Evolutionary conservation across 2,113 vertebrate genomes (phyloP).

Genomic region (Hippocampus barbouri): DNA sequence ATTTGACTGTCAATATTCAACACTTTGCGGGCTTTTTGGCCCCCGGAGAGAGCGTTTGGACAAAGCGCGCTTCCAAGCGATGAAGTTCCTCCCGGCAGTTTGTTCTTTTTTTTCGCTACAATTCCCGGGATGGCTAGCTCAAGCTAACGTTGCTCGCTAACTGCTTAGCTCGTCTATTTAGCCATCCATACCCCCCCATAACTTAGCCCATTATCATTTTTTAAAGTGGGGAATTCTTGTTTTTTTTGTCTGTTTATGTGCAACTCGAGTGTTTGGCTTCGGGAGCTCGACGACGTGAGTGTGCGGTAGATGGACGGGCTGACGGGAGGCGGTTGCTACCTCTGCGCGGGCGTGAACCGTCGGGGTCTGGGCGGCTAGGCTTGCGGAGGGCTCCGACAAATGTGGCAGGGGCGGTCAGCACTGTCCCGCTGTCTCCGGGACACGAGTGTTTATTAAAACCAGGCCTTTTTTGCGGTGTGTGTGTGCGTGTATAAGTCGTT

Average conservation of each 20-base stretch:
- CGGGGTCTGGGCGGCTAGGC: constrained; percentile 68
- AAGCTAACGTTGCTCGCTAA: constrained; percentile 56
- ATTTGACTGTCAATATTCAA: constrained; percentile 34
- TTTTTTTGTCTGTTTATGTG: neutral
- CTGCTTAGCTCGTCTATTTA: constrained; percentile 54
- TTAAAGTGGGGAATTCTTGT: neutral
- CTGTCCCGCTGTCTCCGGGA: constrained; percentile 47
- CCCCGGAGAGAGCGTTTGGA: neutral
- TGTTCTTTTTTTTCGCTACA: constrained; percentile 48
- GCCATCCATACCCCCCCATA: constrained; percentile 33
- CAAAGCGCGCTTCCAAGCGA: constrained; percentile 4
- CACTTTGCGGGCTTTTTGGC: neutral
- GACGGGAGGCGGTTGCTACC: constrained; percentile 43
- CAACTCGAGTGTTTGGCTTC: constrained; percentile 5
- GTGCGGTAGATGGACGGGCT: constrained; percentile 47
- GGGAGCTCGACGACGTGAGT: neutral
- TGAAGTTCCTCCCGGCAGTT: constrained; percentile 34
- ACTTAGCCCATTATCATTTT: neutral
- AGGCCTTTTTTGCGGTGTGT: neutral
- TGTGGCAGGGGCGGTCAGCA: constrained; percentile 51
- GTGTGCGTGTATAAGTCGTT: neutral
- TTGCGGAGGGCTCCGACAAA: constrained; percentile 40
- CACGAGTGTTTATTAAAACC: constrained; percentile 12
- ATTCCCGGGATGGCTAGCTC: constrained; percentile 54
- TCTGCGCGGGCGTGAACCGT: constrained; percentile 56